Evolutionary conservation across 2,797 vertebrate species (phyloP), one percentile per base, ranked within the genome.

Genomic region (Enteromius treurensis): DNA sequence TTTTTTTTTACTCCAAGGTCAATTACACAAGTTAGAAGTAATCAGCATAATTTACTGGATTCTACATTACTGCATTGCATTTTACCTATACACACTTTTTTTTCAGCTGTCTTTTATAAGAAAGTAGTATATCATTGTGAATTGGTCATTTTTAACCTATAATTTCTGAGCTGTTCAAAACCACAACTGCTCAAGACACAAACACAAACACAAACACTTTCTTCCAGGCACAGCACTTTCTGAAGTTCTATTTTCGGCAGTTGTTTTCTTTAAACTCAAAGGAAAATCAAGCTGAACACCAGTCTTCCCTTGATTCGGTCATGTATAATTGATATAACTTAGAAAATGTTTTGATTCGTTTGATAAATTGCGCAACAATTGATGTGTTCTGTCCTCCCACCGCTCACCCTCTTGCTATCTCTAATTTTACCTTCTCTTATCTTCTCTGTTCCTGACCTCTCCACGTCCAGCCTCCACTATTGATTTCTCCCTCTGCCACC

Each of bases 381-480:
- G 64, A 15, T 14, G 7, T 67, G 42, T 29, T 32, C 74, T 65
- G 14, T 58, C 68, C 60, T 55, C 4, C 55, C 17, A 51, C 23
- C 0, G 3, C 42, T 64, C 5, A n/a, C 47, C 77, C 77, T 78
- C 26, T 83, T 58, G 14, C 64, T 45, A 29, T 26, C 19, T 70
- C 19, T 62, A 15, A n/a, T 5, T 58, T 49, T 14, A 62, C 49
- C 7, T 42, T 64, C 45, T 77, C 37, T 45, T 45, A 45, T 45
- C 42, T 81, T 40, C 5, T 49, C 37, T 45, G 26, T 49, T 65
- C 45, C 58, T 69, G 32, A 23, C 29, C 26, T 55, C 47, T 74
- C 4, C 69, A 77, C 32, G 70, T 87, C 78, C 21, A 58, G 49
- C 75, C 85, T 73, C 76, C 73, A 81, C 17, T 79, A 77, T 85